Conservation (phyloP, 2,888 invertebrate genomes). For the Rotaria magnacalcarata region DNA sequence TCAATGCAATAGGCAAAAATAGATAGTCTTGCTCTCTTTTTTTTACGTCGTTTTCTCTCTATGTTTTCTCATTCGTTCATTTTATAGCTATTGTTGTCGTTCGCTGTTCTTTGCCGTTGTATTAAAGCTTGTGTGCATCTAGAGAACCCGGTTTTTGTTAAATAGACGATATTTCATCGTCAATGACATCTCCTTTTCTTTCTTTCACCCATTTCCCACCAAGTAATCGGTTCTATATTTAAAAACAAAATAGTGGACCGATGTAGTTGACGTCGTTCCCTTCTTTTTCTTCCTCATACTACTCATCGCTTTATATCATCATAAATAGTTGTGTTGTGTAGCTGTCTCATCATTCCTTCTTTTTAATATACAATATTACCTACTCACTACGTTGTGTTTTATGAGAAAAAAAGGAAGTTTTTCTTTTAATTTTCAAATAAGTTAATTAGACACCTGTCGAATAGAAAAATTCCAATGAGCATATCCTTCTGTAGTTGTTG, state of each 20-base stretch:
- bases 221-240: background rate
- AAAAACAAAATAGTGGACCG: background rate
- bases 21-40: background rate
- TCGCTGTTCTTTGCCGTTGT: background rate
- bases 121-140: background rate
- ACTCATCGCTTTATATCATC: background rate
- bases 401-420: background rate
- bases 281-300: constrained; percentile 1
- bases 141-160: background rate
- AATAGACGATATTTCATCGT: background rate
- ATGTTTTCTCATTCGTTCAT: background rate
- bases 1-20: background rate
- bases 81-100: background rate
- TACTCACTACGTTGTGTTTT: background rate
- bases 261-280: background rate
- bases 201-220: background rate
- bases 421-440: background rate
- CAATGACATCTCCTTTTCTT: background rate
- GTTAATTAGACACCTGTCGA: background rate
- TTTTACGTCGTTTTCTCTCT: background rate
- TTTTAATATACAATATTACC: background rate
- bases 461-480: too few species aligned
- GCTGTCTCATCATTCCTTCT: background rate
- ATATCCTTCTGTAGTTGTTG: background rate
- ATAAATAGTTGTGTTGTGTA: background rate